Evolutionary conservation across 2,888 invertebrate genomes (phyloP).

Genomic region (Agriopis leucophaearia): DNA sequence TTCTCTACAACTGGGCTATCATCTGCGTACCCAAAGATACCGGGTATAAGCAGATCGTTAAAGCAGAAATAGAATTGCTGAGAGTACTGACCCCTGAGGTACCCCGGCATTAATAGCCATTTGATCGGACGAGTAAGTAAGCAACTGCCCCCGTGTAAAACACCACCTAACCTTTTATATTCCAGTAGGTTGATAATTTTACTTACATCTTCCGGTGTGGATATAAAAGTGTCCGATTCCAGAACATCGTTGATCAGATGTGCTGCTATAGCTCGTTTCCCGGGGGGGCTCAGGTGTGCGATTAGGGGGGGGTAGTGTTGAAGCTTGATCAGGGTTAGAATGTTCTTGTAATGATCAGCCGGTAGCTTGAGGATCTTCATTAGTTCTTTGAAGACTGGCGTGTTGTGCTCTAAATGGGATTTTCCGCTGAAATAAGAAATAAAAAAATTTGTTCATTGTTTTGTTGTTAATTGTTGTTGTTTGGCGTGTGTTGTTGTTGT

Average conservation of each 20-base stretch:
- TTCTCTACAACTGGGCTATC: too few relatives aligned
- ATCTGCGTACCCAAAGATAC: too few relatives aligned
- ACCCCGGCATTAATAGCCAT: too few relatives aligned
- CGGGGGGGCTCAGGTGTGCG: conserved; percentile 94
- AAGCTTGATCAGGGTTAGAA: conserved; percentile 94
- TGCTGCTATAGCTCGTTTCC: conserved; percentile 93
- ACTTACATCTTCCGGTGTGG: conserved; percentile 94
- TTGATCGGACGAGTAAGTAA: too few relatives aligned
- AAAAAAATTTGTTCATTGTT: neutral
- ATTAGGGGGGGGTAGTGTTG: conserved; percentile 95
- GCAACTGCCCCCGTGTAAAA: too few relatives aligned
- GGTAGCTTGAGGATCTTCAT: conserved; percentile 97
- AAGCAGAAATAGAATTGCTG: too few relatives aligned
- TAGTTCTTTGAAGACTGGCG: conserved; percentile 96
- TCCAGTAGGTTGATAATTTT: conserved; percentile 13
- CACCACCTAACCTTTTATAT: too few relatives aligned
- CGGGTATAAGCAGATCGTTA: too few relatives aligned
- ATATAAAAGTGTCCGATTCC: conserved; percentile 95
- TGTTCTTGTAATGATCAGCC: conserved; percentile 97
- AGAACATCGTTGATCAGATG: conserved; percentile 96
- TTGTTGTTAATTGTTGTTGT: too few relatives aligned
- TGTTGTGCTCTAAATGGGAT: conserved; percentile 89
- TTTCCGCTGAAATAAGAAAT: conserved; percentile 77
- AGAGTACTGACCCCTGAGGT: too few relatives aligned
- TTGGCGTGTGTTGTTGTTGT: too few relatives aligned